Percentiles rank a stretch among this genome's conserved stretches.
Evolutionary conservation across 2,113 vertebrate species (phyloP).

Genomic region (Istiophorus platypterus): DNA sequence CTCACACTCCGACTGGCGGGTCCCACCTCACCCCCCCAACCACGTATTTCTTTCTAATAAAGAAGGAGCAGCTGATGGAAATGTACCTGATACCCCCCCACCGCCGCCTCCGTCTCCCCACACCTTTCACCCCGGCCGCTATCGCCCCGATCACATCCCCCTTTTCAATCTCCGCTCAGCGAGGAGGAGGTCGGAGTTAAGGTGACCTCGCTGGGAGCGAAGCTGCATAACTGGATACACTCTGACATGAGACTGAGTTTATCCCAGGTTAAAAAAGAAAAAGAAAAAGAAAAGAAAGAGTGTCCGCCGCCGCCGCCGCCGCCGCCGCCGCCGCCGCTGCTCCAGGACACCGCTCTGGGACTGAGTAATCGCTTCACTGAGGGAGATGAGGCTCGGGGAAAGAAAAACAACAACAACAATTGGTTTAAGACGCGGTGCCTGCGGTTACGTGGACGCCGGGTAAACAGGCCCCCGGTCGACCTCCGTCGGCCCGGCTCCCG

Average conservation of each 20-base stretch:
- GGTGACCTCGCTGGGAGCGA: constrained; percentile 71
- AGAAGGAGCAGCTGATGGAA: constrained; percentile 15
- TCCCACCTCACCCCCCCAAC: neutral
- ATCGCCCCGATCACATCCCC: constrained; percentile 61
- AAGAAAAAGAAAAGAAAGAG: too few relatives aligned
- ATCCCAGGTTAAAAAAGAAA: constrained; percentile 58
- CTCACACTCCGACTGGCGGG: constrained; percentile 17
- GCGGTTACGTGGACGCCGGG: neutral
- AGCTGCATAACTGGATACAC: constrained; percentile 66
- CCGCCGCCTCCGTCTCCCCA: too few relatives aligned
- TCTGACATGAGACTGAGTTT: constrained; percentile 72
- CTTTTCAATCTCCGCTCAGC: constrained; percentile 45
- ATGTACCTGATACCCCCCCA: constrained; percentile 11
- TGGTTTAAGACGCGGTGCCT: constrained; percentile 24
- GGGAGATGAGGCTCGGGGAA: constrained; percentile 16
- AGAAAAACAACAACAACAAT: too few relatives aligned
- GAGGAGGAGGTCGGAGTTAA: constrained; percentile 64
- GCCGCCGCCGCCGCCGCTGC: too few relatives aligned
- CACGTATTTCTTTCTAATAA: neutral
- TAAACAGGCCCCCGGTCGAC: constrained; percentile 22
- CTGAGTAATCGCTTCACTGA: constrained; percentile 59
- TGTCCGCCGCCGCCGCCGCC: too few relatives aligned
- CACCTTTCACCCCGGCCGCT: neutral
- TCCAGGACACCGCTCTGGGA: constrained; percentile 58
- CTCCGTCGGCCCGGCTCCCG: neutral